phyloP scores from a whole-genome alignment of 2,888 invertebrate species.

The Cyclophora albipunctata region DNA sequence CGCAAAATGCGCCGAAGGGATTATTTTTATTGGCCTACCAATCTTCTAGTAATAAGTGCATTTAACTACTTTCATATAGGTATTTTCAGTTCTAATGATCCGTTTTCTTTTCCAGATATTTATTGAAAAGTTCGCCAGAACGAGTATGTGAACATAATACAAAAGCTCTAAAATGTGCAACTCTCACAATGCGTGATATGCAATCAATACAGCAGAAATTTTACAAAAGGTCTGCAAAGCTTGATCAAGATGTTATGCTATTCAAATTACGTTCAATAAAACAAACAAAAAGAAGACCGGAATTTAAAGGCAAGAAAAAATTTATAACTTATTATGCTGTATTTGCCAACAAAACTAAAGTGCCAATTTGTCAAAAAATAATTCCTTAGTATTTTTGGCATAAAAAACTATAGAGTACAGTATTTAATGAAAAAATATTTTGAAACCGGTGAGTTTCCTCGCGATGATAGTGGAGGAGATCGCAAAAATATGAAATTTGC shows the following conservation, averaged over 20 bases:
- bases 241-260: too few species aligned
- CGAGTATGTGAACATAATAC: background rate
- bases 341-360: background rate
- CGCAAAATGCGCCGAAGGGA: too few species aligned
- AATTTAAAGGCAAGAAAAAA: too few species aligned
- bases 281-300: too few species aligned
- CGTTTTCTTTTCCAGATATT: background rate
- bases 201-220: background rate
- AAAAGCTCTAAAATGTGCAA: background rate
- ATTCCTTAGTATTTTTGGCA: slow-evolving; percentile 13
- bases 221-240: background rate
- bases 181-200: background rate
- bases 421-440: slow-evolving; percentile 13
- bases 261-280: too few species aligned
- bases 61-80: too few species aligned
- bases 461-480: slow-evolving; percentile 13
- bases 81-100: too few species aligned
- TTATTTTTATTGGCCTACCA: too few species aligned
- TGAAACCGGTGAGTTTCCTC: slow-evolving; percentile 13
- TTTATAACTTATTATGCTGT: too few species aligned
- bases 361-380: slow-evolving; percentile 13
- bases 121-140: background rate
- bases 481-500: slow-evolving; percentile 13
- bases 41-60: too few species aligned
- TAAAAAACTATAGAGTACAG: slow-evolving; percentile 13